A percentile compares a stretch with the other conserved stretches of the same genome.
Conservation (phyloP, 2,888 invertebrate genomes). For the Alitta virens region DNA sequence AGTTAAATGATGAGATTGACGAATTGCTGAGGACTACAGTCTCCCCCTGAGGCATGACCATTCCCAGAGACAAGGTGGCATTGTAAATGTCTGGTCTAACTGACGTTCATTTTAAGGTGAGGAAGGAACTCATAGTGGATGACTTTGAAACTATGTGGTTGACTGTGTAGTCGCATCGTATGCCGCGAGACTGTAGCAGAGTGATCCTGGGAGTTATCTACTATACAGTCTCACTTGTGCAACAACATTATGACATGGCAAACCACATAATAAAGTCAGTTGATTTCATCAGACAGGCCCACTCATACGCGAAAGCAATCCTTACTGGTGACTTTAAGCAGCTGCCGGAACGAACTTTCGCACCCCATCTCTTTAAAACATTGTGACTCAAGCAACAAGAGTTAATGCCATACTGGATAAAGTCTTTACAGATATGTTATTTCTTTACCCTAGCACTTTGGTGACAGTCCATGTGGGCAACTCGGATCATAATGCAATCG, state of each 20-base stretch:
- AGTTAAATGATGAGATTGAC: not conserved
- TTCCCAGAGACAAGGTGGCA: too few species aligned
- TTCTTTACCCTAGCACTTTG: too few species aligned
- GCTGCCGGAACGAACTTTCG: not conserved
- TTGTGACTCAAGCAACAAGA: not conserved
- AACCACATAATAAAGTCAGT: not conserved
- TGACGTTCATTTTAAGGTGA: too few species aligned
- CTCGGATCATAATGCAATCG: too few species aligned
- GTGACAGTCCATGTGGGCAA: too few species aligned
- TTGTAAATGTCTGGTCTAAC: too few species aligned
- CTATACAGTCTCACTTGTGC: not conserved
- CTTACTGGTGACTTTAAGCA: not conserved
- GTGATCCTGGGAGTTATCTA: not conserved
- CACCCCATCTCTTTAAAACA: not conserved
- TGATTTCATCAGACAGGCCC: not conserved
- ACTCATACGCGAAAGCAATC: not conserved
- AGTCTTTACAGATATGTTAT: too few species aligned
- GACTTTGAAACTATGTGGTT: not conserved
- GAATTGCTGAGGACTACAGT: not conserved
- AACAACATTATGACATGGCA: not conserved
- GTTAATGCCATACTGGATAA: too few species aligned
- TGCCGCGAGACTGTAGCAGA: not conserved
- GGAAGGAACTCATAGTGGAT: not conserved
- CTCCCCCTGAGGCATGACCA: not conserved
- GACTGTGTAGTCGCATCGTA: not conserved